phyloP scores from a whole-genome alignment of 2,113 vertebrate species.

The Cygnus atratus region DNA sequence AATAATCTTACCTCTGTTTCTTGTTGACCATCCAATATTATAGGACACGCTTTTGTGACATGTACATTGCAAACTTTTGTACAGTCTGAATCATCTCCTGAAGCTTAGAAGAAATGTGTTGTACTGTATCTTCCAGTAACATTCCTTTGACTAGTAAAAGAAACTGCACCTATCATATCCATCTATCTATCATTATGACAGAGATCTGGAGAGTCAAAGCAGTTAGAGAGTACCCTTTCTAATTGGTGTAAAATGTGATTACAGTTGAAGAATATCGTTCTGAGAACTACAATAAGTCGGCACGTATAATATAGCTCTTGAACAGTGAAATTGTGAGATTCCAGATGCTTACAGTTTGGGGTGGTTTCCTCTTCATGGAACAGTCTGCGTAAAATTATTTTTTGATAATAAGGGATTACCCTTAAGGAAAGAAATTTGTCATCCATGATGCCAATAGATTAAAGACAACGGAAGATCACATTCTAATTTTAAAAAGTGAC shows the following conservation, averaged over 20 bases:
- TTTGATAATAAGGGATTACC: constrained; percentile 45
- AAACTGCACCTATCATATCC: not conserved
- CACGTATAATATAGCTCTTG: not conserved
- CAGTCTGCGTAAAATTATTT: constrained; percentile 25
- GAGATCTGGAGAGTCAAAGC: not conserved
- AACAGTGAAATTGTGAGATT: not conserved
- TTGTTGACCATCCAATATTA: not conserved
- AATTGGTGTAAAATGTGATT: not conserved
- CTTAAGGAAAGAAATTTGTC: constrained; percentile 66
- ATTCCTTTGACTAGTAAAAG: not conserved
- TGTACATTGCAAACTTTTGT: not conserved
- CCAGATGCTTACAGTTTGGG: not conserved
- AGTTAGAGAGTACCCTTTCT: not conserved
- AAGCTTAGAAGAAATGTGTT: not conserved
- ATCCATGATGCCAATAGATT: constrained; percentile 62
- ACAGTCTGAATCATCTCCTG: not conserved
- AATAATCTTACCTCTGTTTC: not conserved
- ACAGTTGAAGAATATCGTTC: not conserved
- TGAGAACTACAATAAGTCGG: not conserved
- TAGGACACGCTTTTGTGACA: not conserved
- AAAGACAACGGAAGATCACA: constrained; percentile 65
- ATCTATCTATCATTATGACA: not conserved
- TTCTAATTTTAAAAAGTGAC: constrained; percentile 65
- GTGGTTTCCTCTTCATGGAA: not conserved
- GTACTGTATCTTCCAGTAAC: not conserved